Percentiles rank a stretch among this genome's conserved stretches.
These are phyloP conservation scores for Galerucella calmariensis DNA, from an alignment of 2,888 invertebrate genomes.

Conservation along the genomic window DNA sequence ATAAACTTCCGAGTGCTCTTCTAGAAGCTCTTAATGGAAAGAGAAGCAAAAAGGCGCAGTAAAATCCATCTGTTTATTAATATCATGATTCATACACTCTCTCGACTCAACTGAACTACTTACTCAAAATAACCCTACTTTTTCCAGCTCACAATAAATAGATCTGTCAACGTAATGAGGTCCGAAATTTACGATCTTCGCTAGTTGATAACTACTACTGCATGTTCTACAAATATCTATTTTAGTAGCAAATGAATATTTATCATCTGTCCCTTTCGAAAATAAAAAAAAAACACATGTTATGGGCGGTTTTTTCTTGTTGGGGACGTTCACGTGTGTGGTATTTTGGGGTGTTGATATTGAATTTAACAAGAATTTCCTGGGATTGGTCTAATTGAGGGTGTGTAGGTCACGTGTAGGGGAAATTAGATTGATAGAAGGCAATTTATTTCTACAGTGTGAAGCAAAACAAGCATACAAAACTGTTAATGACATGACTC, in stretches of 20 bases:
- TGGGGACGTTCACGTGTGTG: not conserved
- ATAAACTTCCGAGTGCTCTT: not conserved
- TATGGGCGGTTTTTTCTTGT: not conserved
- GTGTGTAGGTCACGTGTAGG: constrained; percentile 12
- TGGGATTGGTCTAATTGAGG: constrained; percentile 10
- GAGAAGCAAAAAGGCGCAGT: constrained; percentile 2
- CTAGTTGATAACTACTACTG: not conserved
- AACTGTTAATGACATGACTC: not conserved
- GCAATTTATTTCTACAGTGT: not conserved
- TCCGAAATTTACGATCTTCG: constrained; percentile 7
- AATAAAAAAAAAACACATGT: not conserved
- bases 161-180: constrained; percentile 14
- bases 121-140: not conserved
- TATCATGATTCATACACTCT: constrained; percentile 8
- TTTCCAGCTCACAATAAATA: not conserved
- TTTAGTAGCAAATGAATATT: constrained; percentile 2
- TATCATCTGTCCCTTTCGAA: not conserved
- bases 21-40: constrained; percentile 1
- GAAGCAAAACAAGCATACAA: not conserved
- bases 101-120: not conserved
- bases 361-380: constrained; percentile 9
- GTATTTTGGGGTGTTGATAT: constrained; percentile 2
- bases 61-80: constrained; percentile 4
- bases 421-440: not conserved
- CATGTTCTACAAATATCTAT: constrained; percentile 12